phyloP scores from a whole-genome alignment of 1,140 invertebrate genomes.

The Diorhabda sublineata region DNA sequence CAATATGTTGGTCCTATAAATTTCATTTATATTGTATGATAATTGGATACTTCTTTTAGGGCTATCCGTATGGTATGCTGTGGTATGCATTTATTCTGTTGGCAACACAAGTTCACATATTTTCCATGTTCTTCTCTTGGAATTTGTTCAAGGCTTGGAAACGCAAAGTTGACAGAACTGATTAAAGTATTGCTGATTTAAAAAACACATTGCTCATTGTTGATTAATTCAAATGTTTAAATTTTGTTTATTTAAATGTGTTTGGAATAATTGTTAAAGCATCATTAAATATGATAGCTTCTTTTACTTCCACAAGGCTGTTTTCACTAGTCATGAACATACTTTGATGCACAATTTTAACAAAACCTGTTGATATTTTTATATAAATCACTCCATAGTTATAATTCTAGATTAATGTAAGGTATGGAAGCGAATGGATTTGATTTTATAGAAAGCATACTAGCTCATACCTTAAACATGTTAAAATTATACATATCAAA shows the following conservation, averaged over 20 bases:
- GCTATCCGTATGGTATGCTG: slow-evolving; percentile 84
- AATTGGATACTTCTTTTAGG: slow-evolving; percentile 55
- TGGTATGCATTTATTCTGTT: slow-evolving; percentile 91
- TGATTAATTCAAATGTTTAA: slow-evolving; percentile 4
- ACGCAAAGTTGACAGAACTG: slow-evolving; percentile 53
- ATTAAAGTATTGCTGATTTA: background rate
- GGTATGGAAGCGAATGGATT: no score
- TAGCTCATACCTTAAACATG: no score
- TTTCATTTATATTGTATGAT: slow-evolving; percentile 7
- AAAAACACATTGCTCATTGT: slow-evolving; percentile 9
- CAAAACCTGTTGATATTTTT: no score
- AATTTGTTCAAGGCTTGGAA: slow-evolving; percentile 86
- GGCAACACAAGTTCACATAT: slow-evolving; percentile 85
- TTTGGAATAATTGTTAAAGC: background rate
- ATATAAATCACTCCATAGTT: no score
- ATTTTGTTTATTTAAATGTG: slow-evolving; percentile 1
- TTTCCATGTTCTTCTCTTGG: slow-evolving; percentile 85
- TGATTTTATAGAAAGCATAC: no score
- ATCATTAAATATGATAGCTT: no score
- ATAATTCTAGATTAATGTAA: no score
- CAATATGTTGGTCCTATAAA: slow-evolving; percentile 7
- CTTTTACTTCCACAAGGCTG: no score
- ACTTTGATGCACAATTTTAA: no score
- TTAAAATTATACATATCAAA: no score
- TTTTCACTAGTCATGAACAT: no score